Conservation (phyloP, 1,140 invertebrate genomes). For the Drosophila cardini region DNA sequence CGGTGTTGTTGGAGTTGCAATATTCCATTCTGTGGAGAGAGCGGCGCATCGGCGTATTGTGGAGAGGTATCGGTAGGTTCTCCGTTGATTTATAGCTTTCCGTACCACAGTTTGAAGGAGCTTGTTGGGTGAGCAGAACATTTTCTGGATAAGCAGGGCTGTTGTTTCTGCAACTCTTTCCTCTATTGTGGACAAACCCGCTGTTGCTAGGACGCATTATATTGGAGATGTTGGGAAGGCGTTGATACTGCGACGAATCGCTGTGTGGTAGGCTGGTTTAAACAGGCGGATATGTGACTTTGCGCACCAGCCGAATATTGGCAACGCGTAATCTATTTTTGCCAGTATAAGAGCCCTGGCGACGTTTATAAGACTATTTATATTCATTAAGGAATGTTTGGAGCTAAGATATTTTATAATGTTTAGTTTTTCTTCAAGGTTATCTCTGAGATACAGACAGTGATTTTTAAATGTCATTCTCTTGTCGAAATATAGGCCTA, state of each 20-base stretch:
- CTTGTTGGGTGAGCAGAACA: slow-evolving; percentile 2
- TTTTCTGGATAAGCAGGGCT: slow-evolving; percentile 3
- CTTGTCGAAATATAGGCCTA: slow-evolving; percentile 8
- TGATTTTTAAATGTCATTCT: slow-evolving; percentile 1
- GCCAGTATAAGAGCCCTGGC: not conserved
- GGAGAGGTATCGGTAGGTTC: slow-evolving; percentile 14
- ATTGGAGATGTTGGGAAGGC: slow-evolving; percentile 5
- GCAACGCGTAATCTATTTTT: not conserved
- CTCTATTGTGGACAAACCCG: not conserved
- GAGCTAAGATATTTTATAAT: slow-evolving; percentile 1
- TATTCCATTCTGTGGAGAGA: slow-evolving; percentile 7
- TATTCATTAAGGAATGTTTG: slow-evolving; percentile 13
- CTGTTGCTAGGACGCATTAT: slow-evolving; percentile 16
- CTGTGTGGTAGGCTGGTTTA: slow-evolving; percentile 1
- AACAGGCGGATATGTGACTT: not conserved
- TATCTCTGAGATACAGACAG: not conserved
- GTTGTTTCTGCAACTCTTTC: slow-evolving; percentile 29
- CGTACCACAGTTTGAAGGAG: not conserved
- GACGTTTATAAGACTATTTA: slow-evolving; percentile 1
- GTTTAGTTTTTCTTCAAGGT: not conserved
- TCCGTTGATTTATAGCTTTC: slow-evolving; percentile 16
- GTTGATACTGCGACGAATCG: not conserved
- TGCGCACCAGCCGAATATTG: not conserved
- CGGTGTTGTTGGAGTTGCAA: too few relatives aligned
- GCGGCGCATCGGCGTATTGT: slow-evolving; percentile 10